A percentile compares a stretch with the other conserved stretches of the same genome.
Evolutionary conservation across 2,888 invertebrate genomes (phyloP).

Genomic region (Meliscaeva auricollis): DNA sequence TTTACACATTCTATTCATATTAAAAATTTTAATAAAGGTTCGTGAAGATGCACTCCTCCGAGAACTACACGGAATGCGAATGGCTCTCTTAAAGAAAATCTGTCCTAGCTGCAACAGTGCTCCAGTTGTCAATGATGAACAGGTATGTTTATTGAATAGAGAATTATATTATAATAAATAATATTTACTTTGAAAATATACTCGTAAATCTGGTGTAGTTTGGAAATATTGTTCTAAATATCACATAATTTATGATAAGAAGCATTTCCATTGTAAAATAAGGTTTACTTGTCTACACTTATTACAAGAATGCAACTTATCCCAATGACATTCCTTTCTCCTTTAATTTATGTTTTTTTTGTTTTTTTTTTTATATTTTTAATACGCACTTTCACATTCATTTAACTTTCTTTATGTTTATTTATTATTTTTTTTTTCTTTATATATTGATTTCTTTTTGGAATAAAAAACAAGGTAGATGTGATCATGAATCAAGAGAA

Average conservation of each 20-base stretch:
- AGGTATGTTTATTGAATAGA: conserved; percentile 80
- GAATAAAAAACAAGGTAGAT: conserved; percentile 77
- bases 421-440: conserved; percentile 73
- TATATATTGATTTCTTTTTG: conserved; percentile 70
- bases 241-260: conserved; percentile 34
- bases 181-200: not conserved
- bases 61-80: conserved; percentile 91
- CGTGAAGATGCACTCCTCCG: conserved; percentile 91
- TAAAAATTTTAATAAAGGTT: conserved; percentile 85
- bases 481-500: conserved; percentile 78
- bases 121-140: conserved; percentile 83
- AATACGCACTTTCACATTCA: conserved; percentile 72
- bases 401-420: conserved; percentile 72
- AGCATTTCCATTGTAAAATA: conserved; percentile 56
- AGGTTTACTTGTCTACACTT: conserved; percentile 47
- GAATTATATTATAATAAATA: conserved; percentile 8
- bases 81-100: conserved; percentile 87
- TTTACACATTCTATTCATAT: not conserved
- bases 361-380: conserved; percentile 52
- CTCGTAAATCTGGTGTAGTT: conserved; percentile 34
- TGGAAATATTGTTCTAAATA: conserved; percentile 31
- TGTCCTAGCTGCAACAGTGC: conserved; percentile 88
- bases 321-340: conserved; percentile 56
- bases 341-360: conserved; percentile 38
- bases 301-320: conserved; percentile 56